These are phyloP conservation scores for Sinelater perroti DNA, from an alignment of 2,888 invertebrate genomes.

Conservation along the genomic window DNA sequence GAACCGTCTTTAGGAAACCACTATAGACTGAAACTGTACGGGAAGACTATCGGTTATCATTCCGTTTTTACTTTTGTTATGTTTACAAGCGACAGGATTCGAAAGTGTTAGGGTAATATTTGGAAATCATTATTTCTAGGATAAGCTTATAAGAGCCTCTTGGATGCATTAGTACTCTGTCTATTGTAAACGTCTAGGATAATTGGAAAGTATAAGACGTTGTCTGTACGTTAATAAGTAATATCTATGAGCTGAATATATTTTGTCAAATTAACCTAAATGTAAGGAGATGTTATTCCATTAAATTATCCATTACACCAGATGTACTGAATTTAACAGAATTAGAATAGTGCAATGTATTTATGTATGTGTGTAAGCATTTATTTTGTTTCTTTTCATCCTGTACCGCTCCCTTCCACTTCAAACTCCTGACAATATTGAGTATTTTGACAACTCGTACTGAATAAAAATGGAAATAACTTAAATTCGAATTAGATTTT, in stretches of 20 bases:
- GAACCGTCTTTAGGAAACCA: slow-evolving; percentile 20
- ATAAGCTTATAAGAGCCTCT: slow-evolving; percentile 25
- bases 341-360: slow-evolving; percentile 56
- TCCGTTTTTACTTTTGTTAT: slow-evolving; percentile 12
- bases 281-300: slow-evolving; percentile 48
- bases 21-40: slow-evolving; percentile 20
- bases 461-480: too few species aligned
- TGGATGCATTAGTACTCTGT: slow-evolving; percentile 35
- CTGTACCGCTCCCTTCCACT: background rate
- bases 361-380: slow-evolving; percentile 57
- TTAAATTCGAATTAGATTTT: too few species aligned
- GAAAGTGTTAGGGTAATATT: slow-evolving; percentile 16
- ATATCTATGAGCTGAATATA: slow-evolving; percentile 53
- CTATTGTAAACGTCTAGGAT: slow-evolving; percentile 19
- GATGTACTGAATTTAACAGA: slow-evolving; percentile 58
- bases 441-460: too few species aligned
- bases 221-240: slow-evolving; percentile 42
- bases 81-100: slow-evolving; percentile 9
- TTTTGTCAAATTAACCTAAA: slow-evolving; percentile 58
- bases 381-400: slow-evolving; percentile 51
- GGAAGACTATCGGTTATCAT: slow-evolving; percentile 14
- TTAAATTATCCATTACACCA: slow-evolving; percentile 51
- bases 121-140: slow-evolving; percentile 19
- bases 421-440: too few species aligned
- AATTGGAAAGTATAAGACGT: slow-evolving; percentile 33